Conservation (phyloP, 2,113 vertebrate genomes). For the Charina bottae region DNA sequence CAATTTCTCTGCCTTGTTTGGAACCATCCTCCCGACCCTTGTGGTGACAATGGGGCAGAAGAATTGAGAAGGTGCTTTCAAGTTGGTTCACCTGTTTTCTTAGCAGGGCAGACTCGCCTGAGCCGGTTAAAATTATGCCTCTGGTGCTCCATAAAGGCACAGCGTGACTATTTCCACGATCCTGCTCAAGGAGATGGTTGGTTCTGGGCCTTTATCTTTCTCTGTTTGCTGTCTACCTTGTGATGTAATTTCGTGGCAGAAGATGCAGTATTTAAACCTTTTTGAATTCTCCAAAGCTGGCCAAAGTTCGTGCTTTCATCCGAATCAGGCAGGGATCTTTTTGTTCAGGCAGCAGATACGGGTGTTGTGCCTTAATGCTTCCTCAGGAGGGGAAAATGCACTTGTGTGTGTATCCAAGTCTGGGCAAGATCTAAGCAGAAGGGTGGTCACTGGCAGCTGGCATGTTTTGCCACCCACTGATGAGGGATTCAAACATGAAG, state of each 20-base stretch:
- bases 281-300: neutral
- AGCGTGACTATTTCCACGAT: neutral
- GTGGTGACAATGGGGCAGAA: neutral
- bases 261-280: neutral
- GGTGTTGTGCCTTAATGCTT: neutral
- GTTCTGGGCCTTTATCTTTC: neutral
- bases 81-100: neutral
- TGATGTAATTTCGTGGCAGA: neutral
- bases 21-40: neutral
- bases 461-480: neutral
- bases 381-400: neutral
- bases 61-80: neutral
- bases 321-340: neutral
- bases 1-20: neutral
- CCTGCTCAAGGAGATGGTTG: neutral
- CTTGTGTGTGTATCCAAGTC: neutral
- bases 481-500: neutral
- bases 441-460: neutral
- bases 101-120: neutral
- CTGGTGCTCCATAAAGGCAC: neutral
- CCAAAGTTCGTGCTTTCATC: neutral
- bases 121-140: neutral
- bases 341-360: neutral
- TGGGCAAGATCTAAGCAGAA: neutral
- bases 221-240: neutral